These are phyloP conservation scores for Leptodactylus fallax DNA, from an alignment of 2,797 vertebrate species.

Conservation along the genomic window DNA sequence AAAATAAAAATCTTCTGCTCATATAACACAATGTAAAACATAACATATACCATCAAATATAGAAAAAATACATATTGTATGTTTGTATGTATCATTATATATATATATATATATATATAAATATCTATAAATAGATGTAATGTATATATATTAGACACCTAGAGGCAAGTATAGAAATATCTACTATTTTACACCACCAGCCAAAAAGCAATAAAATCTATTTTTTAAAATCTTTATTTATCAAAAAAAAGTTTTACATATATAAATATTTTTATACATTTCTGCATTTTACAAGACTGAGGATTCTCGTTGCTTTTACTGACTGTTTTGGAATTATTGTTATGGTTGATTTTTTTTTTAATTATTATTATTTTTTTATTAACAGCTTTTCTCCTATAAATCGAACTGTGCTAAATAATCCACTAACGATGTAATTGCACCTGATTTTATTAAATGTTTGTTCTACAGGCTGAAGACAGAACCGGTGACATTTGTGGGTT, in stretches of 20 bases:
- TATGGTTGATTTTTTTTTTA: slow-evolving; percentile 58
- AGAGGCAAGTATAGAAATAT: no score
- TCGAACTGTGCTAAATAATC: slow-evolving; percentile 72
- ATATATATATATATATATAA: background rate
- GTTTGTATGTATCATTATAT: no score
- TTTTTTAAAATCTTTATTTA: slow-evolving; percentile 93
- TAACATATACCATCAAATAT: no score
- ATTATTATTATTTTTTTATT: slow-evolving; percentile 67
- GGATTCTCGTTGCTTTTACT: slow-evolving; percentile 78
- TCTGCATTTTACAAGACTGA: slow-evolving; percentile 91
- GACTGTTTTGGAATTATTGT: slow-evolving; percentile 70
- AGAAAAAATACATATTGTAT: no score
- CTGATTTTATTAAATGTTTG: slow-evolving; percentile 72
- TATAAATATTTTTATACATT: slow-evolving; percentile 99
- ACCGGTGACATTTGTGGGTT: slow-evolving; percentile 69
- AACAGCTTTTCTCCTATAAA: slow-evolving; percentile 71
- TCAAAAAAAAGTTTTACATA: slow-evolving; percentile 98
- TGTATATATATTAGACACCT: no score
- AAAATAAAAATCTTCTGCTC: no score
- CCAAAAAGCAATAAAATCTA: slow-evolving; percentile 78
- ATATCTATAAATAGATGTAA: slow-evolving; percentile 72
- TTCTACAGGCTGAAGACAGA: slow-evolving; percentile 67
- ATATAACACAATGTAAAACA: no score
- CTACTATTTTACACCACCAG: background rate
- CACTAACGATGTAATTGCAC: slow-evolving; percentile 72